phyloP scores from a whole-genome alignment of 2,797 vertebrate genomes.

The Champsocephalus gunnari region DNA sequence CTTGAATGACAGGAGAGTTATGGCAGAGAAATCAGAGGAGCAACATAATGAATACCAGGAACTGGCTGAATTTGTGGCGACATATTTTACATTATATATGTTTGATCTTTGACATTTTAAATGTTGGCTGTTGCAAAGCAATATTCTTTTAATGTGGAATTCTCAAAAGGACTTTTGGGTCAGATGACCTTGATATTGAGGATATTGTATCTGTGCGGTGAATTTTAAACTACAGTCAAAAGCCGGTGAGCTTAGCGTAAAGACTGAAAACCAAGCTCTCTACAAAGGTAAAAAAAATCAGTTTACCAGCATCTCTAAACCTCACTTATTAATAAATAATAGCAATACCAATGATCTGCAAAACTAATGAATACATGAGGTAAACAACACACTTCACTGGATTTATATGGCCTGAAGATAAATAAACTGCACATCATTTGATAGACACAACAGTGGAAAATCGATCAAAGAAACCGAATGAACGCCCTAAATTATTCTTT shows the following conservation, averaged over 20 bases:
- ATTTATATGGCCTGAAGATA: not conserved
- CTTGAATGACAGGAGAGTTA: not conserved
- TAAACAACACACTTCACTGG: not conserved
- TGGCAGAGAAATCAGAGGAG: not conserved
- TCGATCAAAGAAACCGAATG: constrained; percentile 8
- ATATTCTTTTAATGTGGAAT: no score
- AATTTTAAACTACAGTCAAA: no score
- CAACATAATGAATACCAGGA: not conserved
- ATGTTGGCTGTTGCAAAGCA: constrained; percentile 16
- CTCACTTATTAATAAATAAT: not conserved
- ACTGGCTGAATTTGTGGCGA: not conserved
- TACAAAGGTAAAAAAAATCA: not conserved
- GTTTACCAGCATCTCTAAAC: not conserved
- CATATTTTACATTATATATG: no score
- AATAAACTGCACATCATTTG: constrained; percentile 1
- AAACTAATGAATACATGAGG: not conserved
- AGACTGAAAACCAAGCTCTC: no score
- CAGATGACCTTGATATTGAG: no score
- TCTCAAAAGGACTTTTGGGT: no score
- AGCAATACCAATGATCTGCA: not conserved
- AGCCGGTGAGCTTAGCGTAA: no score
- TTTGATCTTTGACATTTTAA: not conserved
- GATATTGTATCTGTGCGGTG: no score
- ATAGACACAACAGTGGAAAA: not conserved
- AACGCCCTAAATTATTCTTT: not conserved